Evolutionary conservation across 2,113 vertebrate species (phyloP).

Genomic region (Aspidoscelis tigris): DNA sequence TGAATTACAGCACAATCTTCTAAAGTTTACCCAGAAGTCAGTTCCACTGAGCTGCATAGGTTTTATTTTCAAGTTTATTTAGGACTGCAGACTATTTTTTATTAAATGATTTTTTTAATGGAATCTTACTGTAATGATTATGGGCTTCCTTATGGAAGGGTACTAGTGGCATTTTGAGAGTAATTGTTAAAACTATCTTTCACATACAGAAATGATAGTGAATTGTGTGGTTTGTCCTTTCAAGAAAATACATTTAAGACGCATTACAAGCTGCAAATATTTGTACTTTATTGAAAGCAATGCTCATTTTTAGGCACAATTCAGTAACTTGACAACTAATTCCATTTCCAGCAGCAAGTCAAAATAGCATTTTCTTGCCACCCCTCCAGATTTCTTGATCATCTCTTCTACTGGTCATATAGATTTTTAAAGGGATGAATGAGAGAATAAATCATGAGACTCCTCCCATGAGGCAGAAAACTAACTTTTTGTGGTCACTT

Average conservation of each 20-base stretch:
- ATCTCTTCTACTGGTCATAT: not conserved
- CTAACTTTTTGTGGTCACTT: not conserved
- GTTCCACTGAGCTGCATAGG: not conserved
- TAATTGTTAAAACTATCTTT: not conserved
- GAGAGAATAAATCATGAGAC: not conserved
- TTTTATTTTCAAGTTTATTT: not conserved
- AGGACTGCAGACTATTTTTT: not conserved
- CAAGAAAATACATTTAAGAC: no score
- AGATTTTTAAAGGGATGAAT: not conserved
- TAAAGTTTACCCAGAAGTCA: not conserved
- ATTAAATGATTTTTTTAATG: not conserved
- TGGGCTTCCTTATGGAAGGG: not conserved
- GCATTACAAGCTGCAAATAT: not conserved
- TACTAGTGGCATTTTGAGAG: not conserved
- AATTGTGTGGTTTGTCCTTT: not conserved
- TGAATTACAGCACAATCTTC: accelerated
- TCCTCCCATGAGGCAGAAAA: not conserved
- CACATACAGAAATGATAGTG: no score
- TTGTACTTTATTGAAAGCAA: not conserved
- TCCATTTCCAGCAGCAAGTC: not conserved
- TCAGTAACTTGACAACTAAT: not conserved
- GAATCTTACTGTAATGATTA: not conserved
- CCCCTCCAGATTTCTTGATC: not conserved
- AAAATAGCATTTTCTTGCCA: not conserved
- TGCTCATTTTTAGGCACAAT: not conserved